Evolutionary conservation across 2,113 vertebrate genomes (phyloP), one percentile per base, ranked within the genome.

Genomic region (Oncorhynchus clarkii): DNA sequence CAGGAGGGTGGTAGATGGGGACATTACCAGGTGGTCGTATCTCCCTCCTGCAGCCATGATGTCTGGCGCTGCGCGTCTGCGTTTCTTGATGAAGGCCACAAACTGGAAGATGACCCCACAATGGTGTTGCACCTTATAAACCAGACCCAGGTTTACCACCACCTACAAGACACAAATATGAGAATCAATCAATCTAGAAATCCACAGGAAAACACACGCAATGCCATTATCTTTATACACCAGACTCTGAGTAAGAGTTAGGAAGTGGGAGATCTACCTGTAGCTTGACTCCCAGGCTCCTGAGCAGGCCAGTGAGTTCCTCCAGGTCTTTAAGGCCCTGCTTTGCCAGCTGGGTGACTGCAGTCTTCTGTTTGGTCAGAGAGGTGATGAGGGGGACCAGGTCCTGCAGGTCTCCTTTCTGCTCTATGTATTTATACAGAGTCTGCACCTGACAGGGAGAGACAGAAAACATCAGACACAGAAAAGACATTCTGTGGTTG

Each of bases 111-210:
- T 95, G 85, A 97, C 86, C 6, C 98, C 98, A 0, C 88, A 95
- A 91, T 99, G 97, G 76, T 97, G 96, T 77, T 98, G 97, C 71
- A 99, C 95, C 88, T 99, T 99, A 91, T 99, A 99, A 26, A 99
- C 94, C 54, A 99, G 89, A 18, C 98, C 97, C 75, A 98, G 87
- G 80, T 97, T 98, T 78, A 99, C 93, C 80, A 95, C 94, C 78
- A 99, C 93, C 98, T 99, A 86, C 1, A 22, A 62, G 34, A 8
- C 39, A 70, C n/a, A 77, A 12, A 12, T 5, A 64, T 4, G 22
- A 68, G 5, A 51, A 18, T 26, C 22, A 62, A 27, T 31, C n/a
- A 68, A 24, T 29, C 22, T 69, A 6, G 16, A 14, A 88, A 83
- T 99, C 97, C 84, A 98, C 96, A 9, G 49, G 54, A 27, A 57